Evolutionary conservation across 2,888 invertebrate genomes (phyloP).

Genomic region (Germaria angustata): DNA sequence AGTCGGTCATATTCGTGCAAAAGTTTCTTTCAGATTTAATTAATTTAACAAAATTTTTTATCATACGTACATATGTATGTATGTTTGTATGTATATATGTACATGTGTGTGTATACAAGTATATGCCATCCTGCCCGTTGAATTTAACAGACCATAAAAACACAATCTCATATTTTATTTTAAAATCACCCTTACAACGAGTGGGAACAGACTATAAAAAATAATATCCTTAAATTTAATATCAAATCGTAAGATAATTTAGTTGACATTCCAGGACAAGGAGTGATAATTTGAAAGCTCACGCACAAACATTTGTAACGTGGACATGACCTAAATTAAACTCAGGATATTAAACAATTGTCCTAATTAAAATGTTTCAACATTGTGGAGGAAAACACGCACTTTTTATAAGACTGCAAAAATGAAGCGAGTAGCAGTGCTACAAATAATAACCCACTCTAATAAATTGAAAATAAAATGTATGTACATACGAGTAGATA

Average conservation of each 20-base stretch:
- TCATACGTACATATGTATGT: background rate
- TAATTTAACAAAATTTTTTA: no score
- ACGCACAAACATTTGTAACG: conserved; percentile 6
- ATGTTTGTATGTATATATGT: no score
- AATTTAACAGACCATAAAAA: background rate
- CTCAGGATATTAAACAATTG: conserved; percentile 62
- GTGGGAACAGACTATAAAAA: background rate
- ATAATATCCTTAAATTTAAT: conserved; percentile 5
- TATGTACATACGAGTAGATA: no score
- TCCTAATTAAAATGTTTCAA: background rate
- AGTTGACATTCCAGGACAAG: conserved; percentile 43
- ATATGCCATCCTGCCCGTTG: background rate
- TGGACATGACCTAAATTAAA: conserved; percentile 73
- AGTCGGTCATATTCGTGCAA: no score
- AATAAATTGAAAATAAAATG: background rate
- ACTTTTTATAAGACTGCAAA: conserved; percentile 28
- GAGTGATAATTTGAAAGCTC: conserved; percentile 19
- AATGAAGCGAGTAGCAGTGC: no score
- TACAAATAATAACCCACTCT: conserved; percentile 40
- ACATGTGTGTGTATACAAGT: no score
- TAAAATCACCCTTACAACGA: background rate
- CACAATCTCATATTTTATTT: background rate
- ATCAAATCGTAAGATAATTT: conserved; percentile 7
- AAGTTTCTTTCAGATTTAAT: no score
- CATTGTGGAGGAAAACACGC: conserved; percentile 8